Evolutionary conservation across 2,888 invertebrate species (phyloP).

Genomic region (Drosophila colorata): DNA sequence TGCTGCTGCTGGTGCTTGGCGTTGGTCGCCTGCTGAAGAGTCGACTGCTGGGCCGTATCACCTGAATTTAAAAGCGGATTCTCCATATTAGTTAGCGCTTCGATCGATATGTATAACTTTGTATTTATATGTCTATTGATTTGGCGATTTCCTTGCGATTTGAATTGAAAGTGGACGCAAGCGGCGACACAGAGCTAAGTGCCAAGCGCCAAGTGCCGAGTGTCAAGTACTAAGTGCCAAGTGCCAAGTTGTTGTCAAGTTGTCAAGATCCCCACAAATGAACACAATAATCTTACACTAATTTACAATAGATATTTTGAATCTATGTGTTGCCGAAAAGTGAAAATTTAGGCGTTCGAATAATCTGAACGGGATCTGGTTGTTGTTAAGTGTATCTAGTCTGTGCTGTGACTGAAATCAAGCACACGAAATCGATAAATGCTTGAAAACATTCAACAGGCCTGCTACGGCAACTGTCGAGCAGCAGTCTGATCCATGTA

Average conservation of each 20-base stretch:
- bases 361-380: slow-evolving; percentile 35
- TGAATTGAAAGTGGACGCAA: not conserved
- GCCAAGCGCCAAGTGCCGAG: not conserved
- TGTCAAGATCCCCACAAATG: slow-evolving; percentile 18
- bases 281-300: slow-evolving; percentile 45
- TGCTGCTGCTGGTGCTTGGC: slow-evolving; percentile 2
- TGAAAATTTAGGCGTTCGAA: slow-evolving; percentile 59
- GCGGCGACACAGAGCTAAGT: not conserved
- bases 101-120: not conserved
- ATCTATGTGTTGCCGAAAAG: slow-evolving; percentile 56
- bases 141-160: not conserved
- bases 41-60: slow-evolving; percentile 28
- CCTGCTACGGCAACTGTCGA: slow-evolving; percentile 10
- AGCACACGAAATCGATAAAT: not conserved
- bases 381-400: slow-evolving; percentile 40
- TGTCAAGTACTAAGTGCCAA: not conserved
- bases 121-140: not conserved
- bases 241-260: not conserved
- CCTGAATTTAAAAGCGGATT: slow-evolving; percentile 35
- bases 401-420: slow-evolving; percentile 28
- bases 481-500: too few relatives aligned
- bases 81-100: slow-evolving; percentile 28
- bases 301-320: slow-evolving; percentile 43
- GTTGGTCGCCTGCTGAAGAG: not conserved
- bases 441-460: slow-evolving; percentile 2